A percentile compares a stretch with the other conserved stretches of the same genome.
Evolutionary conservation across 2,888 invertebrate species (phyloP).

Genomic region (Microplitis deprimator): DNA sequence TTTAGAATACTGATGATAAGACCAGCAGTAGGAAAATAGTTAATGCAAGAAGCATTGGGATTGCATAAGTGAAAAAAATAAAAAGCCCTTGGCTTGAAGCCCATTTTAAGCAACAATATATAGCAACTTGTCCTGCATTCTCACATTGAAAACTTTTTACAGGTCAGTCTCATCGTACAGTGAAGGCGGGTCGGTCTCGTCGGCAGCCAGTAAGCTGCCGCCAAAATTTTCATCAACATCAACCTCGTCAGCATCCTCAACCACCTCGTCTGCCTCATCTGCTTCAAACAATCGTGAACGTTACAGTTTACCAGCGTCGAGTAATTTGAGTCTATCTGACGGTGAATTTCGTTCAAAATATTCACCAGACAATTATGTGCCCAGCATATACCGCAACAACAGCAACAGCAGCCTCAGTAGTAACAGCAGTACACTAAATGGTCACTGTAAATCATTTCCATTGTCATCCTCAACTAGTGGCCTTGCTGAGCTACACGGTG

Average conservation of each 20-base stretch:
- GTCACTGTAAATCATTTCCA: constrained; percentile 51
- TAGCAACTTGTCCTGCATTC: constrained; percentile 16
- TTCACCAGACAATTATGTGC: constrained; percentile 83
- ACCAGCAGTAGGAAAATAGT: not conserved
- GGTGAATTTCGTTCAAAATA: constrained; percentile 84
- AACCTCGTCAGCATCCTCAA: constrained; percentile 51
- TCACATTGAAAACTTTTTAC: constrained; percentile 50
- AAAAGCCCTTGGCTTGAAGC: constrained; percentile 62
- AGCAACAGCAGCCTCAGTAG: constrained; percentile 38
- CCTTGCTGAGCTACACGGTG: constrained; percentile 56
- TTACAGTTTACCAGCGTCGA: constrained; percentile 35
- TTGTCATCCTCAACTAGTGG: constrained; percentile 46
- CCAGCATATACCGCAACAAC: constrained; percentile 70
- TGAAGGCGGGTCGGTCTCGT: constrained; percentile 54
- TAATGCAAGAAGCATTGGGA: constrained; percentile 27
- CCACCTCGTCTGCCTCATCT: constrained; percentile 51
- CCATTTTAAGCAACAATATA: constrained; percentile 48
- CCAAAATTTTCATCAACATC: constrained; percentile 50
- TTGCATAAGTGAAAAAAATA: constrained; percentile 53
- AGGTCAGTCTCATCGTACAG: constrained; percentile 67
- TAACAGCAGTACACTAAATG: constrained; percentile 43
- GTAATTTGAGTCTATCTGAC: constrained; percentile 61
- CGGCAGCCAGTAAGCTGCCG: constrained; percentile 36
- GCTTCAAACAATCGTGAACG: constrained; percentile 53
- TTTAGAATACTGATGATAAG: not conserved